These are phyloP conservation scores for Myiopsitta monachus DNA, from an alignment of 2,113 vertebrate genomes.

Conservation along the genomic window DNA sequence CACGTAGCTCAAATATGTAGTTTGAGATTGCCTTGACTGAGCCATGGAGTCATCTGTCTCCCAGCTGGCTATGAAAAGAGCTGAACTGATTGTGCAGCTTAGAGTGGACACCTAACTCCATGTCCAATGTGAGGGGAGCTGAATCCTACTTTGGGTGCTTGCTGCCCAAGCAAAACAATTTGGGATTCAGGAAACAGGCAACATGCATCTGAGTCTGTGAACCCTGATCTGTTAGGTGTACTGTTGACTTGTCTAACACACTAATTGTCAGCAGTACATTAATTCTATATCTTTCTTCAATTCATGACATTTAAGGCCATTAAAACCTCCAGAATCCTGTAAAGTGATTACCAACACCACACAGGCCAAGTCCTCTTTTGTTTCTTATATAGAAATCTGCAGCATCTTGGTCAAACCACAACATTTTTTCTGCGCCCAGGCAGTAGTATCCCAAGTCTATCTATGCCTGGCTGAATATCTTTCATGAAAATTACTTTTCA, in stretches of 20 bases:
- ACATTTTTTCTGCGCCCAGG: neutral
- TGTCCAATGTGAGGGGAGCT: rapidly evolving
- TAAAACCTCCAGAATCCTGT: neutral
- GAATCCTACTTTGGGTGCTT: neutral
- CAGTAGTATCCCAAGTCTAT: neutral
- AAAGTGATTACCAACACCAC: neutral
- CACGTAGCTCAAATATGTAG: neutral
- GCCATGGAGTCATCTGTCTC: neutral
- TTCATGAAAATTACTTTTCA: neutral
- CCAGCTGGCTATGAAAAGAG: neutral
- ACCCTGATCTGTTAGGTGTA: neutral
- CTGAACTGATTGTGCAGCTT: neutral
- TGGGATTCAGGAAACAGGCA: neutral
- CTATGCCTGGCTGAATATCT: neutral
- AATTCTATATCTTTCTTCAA: neutral
- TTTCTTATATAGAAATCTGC: neutral
- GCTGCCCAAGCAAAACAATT: neutral
- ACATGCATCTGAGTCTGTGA: neutral
- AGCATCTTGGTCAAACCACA: neutral
- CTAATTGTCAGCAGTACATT: neutral
- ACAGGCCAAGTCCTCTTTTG: neutral
- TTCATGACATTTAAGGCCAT: neutral
- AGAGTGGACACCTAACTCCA: neutral
- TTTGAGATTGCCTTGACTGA: neutral
- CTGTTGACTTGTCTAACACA: neutral